Evolutionary conservation across 1,140 invertebrate genomes (phyloP), one percentile per base, ranked within the genome.

Genomic region (Halesus radiatus): DNA sequence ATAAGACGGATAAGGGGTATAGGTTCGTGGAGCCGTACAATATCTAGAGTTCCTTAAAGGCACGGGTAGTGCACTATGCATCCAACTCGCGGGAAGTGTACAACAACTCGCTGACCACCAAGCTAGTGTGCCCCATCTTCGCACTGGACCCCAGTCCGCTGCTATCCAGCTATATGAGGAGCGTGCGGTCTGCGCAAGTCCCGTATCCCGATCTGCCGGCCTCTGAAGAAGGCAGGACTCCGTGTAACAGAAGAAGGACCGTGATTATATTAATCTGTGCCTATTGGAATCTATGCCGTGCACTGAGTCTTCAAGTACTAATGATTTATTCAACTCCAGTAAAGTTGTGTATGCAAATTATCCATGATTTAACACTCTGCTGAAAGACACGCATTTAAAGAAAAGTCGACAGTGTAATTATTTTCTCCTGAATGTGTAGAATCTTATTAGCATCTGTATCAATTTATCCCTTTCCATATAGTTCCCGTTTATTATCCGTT

Each of bases 21-120:
- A 97, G 97, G n/a, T 99, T 99, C 89, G 96, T 97, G 0, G 97
- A 98, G 84, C 97, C 97, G 8, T 98, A 96, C 87, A 96, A 97
- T 86, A 96, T 98, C 80, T 97, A 98, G 83, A 88, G 87, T 60
- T 94, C 94, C 6, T 88, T 98, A 37, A 95, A 94, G 85, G 94
- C 95, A 84, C 91, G 99, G 80, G 97, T 99, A 70, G 88, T 98
- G 62, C 97, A 99, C 87, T 99, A 99, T 88, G 94, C 96, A 73
- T 93, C 93, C 81, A 98, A 97, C 87, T 98, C 97, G 1, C 90
- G 99, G 81, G 96, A 97, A 87, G 97, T 98, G 86, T 97, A 99
- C 87, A 99, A 99, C 88, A 95, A 97, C 85, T 93, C 93, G 72
- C 89, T 98, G 80, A 94, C 93, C 81, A 98, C 97, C 22, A 95